Evolutionary conservation across 30 jellyfish, hydroid and myxozoan species (phyloP).

Genomic region (Pseudorhiza aurosa): DNA sequence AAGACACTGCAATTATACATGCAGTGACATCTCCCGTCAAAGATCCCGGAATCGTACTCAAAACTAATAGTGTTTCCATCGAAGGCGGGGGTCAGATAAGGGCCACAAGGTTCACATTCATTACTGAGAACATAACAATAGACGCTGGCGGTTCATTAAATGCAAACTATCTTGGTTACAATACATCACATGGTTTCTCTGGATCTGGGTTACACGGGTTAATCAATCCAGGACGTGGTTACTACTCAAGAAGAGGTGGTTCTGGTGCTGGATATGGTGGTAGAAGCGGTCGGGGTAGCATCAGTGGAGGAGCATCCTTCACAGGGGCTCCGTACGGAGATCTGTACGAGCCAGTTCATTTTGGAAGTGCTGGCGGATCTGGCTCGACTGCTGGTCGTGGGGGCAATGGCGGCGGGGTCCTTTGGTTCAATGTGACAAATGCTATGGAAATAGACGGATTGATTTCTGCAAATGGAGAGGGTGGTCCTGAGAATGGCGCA

Average conservation of each 20-base stretch:
- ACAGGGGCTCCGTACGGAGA: constrained; percentile 79
- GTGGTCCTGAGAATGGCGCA: constrained; percentile 44
- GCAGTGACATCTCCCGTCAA: constrained; percentile 71
- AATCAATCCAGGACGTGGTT: constrained; percentile 59
- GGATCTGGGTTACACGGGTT: constrained; percentile 64
- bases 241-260: constrained; percentile 56
- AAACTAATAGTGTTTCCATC: constrained; percentile 35
- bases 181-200: constrained; percentile 58
- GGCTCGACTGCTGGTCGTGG: constrained; percentile 48
- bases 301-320: constrained; percentile 56
- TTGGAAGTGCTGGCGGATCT: constrained; percentile 69
- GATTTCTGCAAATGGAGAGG: constrained; percentile 69
- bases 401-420: constrained; percentile 70
- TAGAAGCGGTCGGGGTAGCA: constrained; percentile 67
- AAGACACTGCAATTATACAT: constrained; percentile 64
- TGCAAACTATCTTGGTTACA: constrained; percentile 67
- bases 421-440: constrained; percentile 67
- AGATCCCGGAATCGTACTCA: constrained; percentile 55
- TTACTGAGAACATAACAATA: constrained; percentile 59
- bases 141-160: constrained; percentile 66
- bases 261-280: constrained; percentile 81
- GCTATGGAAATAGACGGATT: constrained; percentile 57
- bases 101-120: constrained; percentile 63
- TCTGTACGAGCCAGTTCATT: constrained; percentile 41
- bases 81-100: constrained; percentile 75